Evolutionary conservation across 1,140 invertebrate species (phyloP), one percentile per base, ranked within the genome.

Genomic region (Brachystomella parvula): DNA sequence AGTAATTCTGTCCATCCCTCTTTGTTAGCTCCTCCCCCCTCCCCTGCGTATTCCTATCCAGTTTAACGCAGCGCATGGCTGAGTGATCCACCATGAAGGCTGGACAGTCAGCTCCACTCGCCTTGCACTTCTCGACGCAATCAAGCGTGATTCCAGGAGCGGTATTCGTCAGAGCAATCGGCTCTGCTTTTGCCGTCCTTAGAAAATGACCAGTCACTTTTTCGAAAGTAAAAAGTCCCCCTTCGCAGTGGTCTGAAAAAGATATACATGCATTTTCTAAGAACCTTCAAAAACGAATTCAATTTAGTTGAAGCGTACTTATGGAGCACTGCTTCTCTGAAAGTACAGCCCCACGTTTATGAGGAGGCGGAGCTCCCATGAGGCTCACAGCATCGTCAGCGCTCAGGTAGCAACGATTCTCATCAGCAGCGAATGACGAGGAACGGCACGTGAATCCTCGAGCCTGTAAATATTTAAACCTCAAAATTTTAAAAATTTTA

Each of bases 41-140:
- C 0, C 79, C 80, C 72, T 82, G 80, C 3, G 81, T 79, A 68
- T 81, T 82, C 3, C 80, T 69, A 67, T 81, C 80, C 60, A 82
- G 70, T 70, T 78, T 78, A 69, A 80, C 79, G 67, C 80, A 82
- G 57, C 79, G 74, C 75, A 75, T 78, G 63, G 71, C 77, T 65
- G 68, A 77, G 68, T 82, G 82, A 66, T 81, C 80, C 0, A 82
- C 75, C 17, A 74, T 74, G 65, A 82, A 81, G 21, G 80, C 78
- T 21, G 81, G 80, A 71, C 81, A 82, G 66, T 81, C 78, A 0
- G 77, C 70, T 1, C 79, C 76, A 44, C 75, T 75, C 44, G 77
- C 76, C 28, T 78, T 72, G 61, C 81, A 82, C 31, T 70, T 66
- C 30, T 71, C 69, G 24, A 72, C 72, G 63, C 76, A 76, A 44